These are phyloP conservation scores for Adrianichthys oophorus DNA, from an alignment of 2,797 vertebrate species.

Conservation along the genomic window DNA sequence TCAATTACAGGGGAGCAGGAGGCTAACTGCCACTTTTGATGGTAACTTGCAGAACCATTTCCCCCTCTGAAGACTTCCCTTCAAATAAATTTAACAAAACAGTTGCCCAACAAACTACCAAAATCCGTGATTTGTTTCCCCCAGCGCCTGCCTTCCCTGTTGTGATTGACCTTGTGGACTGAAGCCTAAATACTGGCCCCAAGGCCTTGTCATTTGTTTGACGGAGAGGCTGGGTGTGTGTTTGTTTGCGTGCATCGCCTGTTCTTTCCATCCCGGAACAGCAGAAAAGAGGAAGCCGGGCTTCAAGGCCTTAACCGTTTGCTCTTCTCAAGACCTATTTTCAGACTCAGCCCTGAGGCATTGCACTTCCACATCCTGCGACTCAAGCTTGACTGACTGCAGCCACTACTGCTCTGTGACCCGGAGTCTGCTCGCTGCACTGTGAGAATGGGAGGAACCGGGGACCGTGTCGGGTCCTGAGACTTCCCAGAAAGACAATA, in stretches of 20 bases:
- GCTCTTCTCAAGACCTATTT: slow-evolving; percentile 54
- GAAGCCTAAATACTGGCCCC: slow-evolving; percentile 24
- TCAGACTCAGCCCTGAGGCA: slow-evolving; percentile 42
- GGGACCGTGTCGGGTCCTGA: slow-evolving; percentile 29
- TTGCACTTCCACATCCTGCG: slow-evolving; percentile 56
- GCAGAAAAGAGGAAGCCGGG: slow-evolving; percentile 29
- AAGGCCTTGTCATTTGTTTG: slow-evolving; percentile 47
- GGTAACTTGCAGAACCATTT: slow-evolving; percentile 27
- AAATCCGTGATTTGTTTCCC: slow-evolving; percentile 52
- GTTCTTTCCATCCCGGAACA: slow-evolving; percentile 36
- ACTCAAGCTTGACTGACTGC: slow-evolving; percentile 51
- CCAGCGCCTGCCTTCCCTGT: slow-evolving; percentile 32
- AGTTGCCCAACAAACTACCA: slow-evolving; percentile 39
- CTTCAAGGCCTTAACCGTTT: slow-evolving; percentile 41
- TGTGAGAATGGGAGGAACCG: slow-evolving; percentile 40
- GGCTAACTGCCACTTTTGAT: slow-evolving; percentile 36
- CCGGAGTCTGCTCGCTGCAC: slow-evolving; percentile 8
- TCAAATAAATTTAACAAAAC: slow-evolving; percentile 38
- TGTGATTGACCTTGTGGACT: slow-evolving; percentile 44
- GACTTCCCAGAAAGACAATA: slow-evolving; percentile 57
- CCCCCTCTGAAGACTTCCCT: slow-evolving; percentile 21
- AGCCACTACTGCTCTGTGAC: slow-evolving; percentile 31
- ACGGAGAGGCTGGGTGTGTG: slow-evolving; percentile 30
- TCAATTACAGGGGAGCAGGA: slow-evolving; percentile 44
- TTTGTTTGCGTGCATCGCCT: slow-evolving; percentile 25